Evolutionary conservation across 2,888 invertebrate genomes (phyloP).

Genomic region (Pseudanteris insignis): DNA sequence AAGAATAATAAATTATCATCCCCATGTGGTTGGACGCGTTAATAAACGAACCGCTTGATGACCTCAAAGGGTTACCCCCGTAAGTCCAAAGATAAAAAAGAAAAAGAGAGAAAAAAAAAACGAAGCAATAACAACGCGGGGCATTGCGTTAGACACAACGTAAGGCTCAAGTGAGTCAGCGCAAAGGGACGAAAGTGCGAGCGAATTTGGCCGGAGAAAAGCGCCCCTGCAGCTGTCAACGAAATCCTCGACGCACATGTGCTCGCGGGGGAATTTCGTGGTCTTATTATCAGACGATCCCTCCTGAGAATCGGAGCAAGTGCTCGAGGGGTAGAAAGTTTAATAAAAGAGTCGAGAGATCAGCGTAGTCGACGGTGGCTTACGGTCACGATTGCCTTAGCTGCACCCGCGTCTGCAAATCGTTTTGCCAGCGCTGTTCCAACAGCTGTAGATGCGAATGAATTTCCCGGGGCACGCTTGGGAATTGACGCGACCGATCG

Average conservation of each 20-base stretch:
- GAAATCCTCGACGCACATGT: constrained; percentile 53
- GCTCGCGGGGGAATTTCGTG: constrained; percentile 59
- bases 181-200: constrained; percentile 11
- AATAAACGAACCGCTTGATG: constrained; percentile 22
- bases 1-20: constrained; percentile 12
- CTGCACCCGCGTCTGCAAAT: constrained; percentile 5
- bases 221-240: constrained; percentile 49
- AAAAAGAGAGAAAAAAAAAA: constrained; percentile 1
- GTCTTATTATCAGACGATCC: constrained; percentile 47
- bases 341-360: constrained; percentile 44
- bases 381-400: background rate
- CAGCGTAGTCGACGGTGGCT: constrained; percentile 18
- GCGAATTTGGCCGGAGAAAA: constrained; percentile 1
- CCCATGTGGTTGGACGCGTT: constrained; percentile 13
- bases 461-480: background rate
- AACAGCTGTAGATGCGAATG: background rate
- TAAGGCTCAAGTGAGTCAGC: constrained; percentile 68
- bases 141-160: too few species aligned
- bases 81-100: constrained; percentile 8
- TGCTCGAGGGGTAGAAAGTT: constrained; percentile 44
- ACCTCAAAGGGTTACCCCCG: constrained; percentile 2
- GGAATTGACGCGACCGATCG: background rate
- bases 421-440: too few species aligned
- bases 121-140: constrained; percentile 5
- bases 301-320: constrained; percentile 57